Percentiles rank a stretch among this genome's conserved stretches.
These are phyloP conservation scores for Acanthochromis polyacanthus DNA, from an alignment of 2,113 vertebrate species.

Conservation along the genomic window DNA sequence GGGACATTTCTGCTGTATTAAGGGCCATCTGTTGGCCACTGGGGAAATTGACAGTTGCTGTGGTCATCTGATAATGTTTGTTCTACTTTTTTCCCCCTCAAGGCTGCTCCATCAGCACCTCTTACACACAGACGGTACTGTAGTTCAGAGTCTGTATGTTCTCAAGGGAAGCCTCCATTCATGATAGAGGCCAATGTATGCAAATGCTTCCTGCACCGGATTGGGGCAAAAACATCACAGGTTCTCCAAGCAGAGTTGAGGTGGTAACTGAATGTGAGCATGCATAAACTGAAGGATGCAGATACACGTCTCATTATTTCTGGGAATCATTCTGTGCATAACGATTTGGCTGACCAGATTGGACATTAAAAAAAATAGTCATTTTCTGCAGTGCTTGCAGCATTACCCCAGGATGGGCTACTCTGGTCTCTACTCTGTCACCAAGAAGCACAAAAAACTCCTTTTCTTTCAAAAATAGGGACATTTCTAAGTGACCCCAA, in stretches of 20 bases:
- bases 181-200: constrained; percentile 1
- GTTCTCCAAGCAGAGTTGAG: background rate
- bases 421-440: background rate
- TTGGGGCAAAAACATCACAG: background rate
- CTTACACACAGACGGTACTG: constrained; percentile 6
- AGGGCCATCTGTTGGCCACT: constrained; percentile 46
- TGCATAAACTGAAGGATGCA: background rate
- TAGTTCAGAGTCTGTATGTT: constrained; percentile 25
- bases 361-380: constrained; percentile 46
- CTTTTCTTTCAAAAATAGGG: too few relatives aligned
- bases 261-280: constrained; percentile 13
- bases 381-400: background rate
- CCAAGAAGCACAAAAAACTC: too few relatives aligned
- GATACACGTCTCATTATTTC: constrained; percentile 28
- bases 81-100: constrained; percentile 39
- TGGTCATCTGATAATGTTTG: constrained; percentile 48
- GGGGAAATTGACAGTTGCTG: constrained; percentile 56
- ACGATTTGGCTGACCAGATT: constrained; percentile 10
- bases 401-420: background rate
- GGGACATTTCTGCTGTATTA: constrained; percentile 35
- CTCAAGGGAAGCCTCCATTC: constrained; percentile 29
- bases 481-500: too few relatives aligned
- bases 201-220: background rate
- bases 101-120: constrained; percentile 35
- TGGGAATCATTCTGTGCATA: background rate